Evolutionary conservation across 2,113 vertebrate species (phyloP), one percentile per base, ranked within the genome.

Genomic region (Callionymus lyra): DNA sequence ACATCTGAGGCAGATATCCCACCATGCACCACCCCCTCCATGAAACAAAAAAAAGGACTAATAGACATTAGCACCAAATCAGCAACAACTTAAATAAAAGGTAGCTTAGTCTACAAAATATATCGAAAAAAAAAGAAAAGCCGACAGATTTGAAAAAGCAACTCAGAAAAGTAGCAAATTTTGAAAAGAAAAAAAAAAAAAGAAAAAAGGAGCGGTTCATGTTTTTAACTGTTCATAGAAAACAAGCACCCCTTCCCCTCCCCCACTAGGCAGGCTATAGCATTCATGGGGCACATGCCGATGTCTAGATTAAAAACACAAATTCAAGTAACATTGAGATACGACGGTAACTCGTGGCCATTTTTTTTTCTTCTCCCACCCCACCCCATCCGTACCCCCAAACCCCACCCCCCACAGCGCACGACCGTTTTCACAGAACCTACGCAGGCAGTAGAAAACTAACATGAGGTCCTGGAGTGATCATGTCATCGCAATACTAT

Each of bases 301-400:
- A 89, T 79, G 76, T 94, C 88, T 87, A 91, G 85, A 9, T 15
- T 86, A 86, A 84, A 87, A 87, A 89, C 88, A 96, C 90, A 88
- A 91, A 92, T 96, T 97, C 90, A 97, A 97, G 94, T 96, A 95
- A 97, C 92, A 95, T 90, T 93, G 90, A 95, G 88, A 92, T 86
- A 93, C 90, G 88, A 96, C 81, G 88, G 88, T 91, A 90, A 8
- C 21, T 27, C 21, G 21, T 27, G 21, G 21, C 21, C 21, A 8
- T 27, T 27, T 27, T 27, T 27, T 27, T 27, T 27, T 27, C 8
- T 8, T 88, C 90, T 88, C 91, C 86, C 90, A 88, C 74, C n/a
- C n/a, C n/a, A n/a, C n/a, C n/a, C n/a, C n/a, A n/a, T n/a, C n/a
- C n/a, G n/a, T n/a, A n/a, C n/a, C n/a, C n/a, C n/a, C n/a, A n/a